Evolutionary conservation across 2,888 invertebrate species (phyloP).

Genomic region (Drosophila putrida): DNA sequence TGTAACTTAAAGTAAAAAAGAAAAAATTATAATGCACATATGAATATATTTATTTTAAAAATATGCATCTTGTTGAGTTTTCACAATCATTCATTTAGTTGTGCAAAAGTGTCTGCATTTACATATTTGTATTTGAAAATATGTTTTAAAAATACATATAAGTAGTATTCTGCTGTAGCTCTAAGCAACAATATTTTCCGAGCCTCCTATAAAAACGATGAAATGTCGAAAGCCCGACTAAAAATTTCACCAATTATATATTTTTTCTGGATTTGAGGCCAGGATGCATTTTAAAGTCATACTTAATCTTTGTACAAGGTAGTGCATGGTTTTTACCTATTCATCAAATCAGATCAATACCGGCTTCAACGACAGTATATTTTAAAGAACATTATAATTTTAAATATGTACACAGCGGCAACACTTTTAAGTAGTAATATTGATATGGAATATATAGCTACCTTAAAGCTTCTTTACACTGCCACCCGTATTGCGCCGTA

Average conservation of each 20-base stretch:
- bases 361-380: too few species aligned
- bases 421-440: too few species aligned
- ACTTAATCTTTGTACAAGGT: too few species aligned
- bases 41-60: conserved; percentile 20
- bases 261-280: not conserved
- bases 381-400: too few species aligned
- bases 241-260: not conserved
- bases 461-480: too few species aligned
- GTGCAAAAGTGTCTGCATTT: conserved; percentile 27
- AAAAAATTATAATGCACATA: conserved; percentile 6
- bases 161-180: not conserved
- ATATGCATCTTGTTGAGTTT: conserved; percentile 39
- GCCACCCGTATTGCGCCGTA: too few species aligned
- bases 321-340: too few species aligned
- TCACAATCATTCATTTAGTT: conserved; percentile 10
- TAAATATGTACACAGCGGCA: too few species aligned
- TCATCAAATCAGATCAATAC: too few species aligned
- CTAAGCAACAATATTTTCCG: not conserved
- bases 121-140: conserved; percentile 16
- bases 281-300: not conserved
- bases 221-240: not conserved
- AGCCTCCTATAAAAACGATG: not conserved
- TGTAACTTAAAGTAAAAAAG: conserved; percentile 21
- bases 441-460: too few species aligned
- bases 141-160: conserved; percentile 4